These are phyloP conservation scores for Odontophorus gujanensis DNA, from an alignment of 2,113 vertebrate species.

Conservation along the genomic window DNA sequence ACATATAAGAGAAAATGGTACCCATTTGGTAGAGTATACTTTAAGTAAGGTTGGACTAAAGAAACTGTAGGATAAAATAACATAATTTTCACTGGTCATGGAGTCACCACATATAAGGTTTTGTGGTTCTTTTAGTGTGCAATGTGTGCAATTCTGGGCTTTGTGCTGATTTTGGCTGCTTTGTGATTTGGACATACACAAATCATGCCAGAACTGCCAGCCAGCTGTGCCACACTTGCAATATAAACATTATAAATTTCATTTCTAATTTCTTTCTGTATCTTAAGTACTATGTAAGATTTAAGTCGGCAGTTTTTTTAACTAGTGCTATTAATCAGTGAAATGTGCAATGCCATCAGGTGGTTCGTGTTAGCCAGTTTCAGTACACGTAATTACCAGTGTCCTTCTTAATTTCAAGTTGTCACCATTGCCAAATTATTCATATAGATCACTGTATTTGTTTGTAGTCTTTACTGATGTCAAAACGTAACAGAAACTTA, in stretches of 20 bases:
- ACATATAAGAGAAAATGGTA: background rate
- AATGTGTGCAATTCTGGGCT: background rate
- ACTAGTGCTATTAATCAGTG: background rate
- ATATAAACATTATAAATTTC: background rate
- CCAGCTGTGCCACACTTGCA: conserved; percentile 14
- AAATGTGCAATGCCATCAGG: background rate
- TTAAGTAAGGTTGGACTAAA: background rate
- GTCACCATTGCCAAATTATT: background rate
- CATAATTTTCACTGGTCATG: background rate
- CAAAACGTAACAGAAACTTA: conserved; percentile 27
- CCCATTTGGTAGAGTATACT: background rate
- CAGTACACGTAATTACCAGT: background rate
- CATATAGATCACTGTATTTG: background rate
- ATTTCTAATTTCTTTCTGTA: background rate
- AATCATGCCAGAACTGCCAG: background rate
- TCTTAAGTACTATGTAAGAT: background rate
- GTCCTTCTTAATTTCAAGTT: background rate
- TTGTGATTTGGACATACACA: background rate
- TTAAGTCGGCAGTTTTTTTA: background rate
- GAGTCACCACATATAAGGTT: background rate
- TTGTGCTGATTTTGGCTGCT: conserved; percentile 23
- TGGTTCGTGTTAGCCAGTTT: background rate
- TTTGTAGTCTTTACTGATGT: background rate
- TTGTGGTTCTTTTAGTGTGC: background rate
- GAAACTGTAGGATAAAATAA: background rate